Evolutionary conservation across 30 jellyfish, hydroid and myxozoan genomes (phyloP), one percentile per base, ranked within the genome.

Genomic region (Chrysaora quinquecirrha): DNA sequence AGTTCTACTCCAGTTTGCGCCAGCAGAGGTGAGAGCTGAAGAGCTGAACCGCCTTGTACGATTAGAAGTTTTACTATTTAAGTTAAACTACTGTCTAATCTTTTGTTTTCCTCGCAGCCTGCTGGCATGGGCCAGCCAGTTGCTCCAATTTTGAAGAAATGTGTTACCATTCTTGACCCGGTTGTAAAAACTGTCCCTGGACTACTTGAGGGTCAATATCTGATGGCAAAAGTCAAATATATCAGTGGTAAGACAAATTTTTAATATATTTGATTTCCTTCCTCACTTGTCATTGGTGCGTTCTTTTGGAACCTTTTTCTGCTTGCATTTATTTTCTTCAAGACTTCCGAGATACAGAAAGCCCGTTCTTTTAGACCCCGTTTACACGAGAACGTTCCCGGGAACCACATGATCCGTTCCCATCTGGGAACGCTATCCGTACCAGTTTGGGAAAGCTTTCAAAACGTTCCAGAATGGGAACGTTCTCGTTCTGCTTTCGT

Each of bases 151-250:
- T 58, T 94, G 38, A 87, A 63, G 78, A 68, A 66, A 60, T 86
- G 97, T 24, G 34, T 72, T 19, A 70, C 93, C 29, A 85, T 94
- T 24, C 94, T 94, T 20, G 99, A 87, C 24, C 99, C 99, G 0
- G 75, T 94, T 20, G 87, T 87, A 9, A 94, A 94, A 67, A 86
- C 99, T 0, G 96, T 94, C 4, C 99, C 99, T 30, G 99, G 99
- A 0, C 82, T 85, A 18, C 76, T 87, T 20, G 89, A 82, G n/a
- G 97, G 97, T 24, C 90, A 81, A 28, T 94, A 87, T 60, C 52
- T 35, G 64, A 66, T 87, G 87, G 97, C 96, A 21, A 94, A 87
- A 72, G 96, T 83, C 33, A 94, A 94, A 62, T 94, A 80, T 65
- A 78, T 89, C 24, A 38, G 73, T 75, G 99, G 99, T 87, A 78